Percentiles rank a stretch among this genome's conserved stretches.
Conservation (phyloP, 2,888 invertebrate species). For the Rugalucina vietnamica region DNA sequence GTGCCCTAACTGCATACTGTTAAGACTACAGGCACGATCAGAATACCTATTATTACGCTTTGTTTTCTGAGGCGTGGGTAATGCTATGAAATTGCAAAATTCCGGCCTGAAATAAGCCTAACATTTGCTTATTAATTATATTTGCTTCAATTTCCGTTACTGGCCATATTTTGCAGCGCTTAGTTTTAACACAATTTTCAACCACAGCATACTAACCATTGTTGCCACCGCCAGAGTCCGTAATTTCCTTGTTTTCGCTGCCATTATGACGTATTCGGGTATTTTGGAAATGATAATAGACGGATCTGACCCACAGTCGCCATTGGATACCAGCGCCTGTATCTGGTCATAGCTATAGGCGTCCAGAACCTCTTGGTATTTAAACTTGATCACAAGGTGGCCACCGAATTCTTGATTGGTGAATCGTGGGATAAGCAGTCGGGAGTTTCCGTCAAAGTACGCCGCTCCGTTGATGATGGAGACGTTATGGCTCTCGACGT, state of each 20-base stretch:
- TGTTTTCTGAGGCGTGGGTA: no score
- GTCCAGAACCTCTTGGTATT: slow-evolving; percentile 59
- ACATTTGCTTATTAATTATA: no score
- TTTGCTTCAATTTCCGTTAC: no score
- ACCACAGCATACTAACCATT: slow-evolving; percentile 43
- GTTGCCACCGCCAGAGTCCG: slow-evolving; percentile 51
- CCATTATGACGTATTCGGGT: slow-evolving; percentile 62
- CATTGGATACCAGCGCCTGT: slow-evolving; percentile 75
- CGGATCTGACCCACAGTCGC: slow-evolving; percentile 73
- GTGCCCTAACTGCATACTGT: no score
- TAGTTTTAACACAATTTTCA: no score
- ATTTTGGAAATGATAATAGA: slow-evolving; percentile 72
- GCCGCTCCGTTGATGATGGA: slow-evolving; percentile 64
- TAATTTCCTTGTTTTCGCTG: slow-evolving; percentile 55
- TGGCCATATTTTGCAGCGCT: no score
- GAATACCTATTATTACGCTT: no score
- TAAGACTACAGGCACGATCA: no score
- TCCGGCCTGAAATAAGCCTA: no score
- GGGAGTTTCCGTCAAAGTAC: slow-evolving; percentile 71
- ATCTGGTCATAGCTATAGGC: slow-evolving; percentile 18
- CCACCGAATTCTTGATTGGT: slow-evolving; percentile 70
- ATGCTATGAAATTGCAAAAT: no score
- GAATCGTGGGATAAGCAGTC: slow-evolving; percentile 72
- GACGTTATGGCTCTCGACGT: slow-evolving; percentile 67
- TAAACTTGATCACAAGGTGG: slow-evolving; percentile 71